phyloP scores from a whole-genome alignment of 2,113 vertebrate species.

The human region DNA sequence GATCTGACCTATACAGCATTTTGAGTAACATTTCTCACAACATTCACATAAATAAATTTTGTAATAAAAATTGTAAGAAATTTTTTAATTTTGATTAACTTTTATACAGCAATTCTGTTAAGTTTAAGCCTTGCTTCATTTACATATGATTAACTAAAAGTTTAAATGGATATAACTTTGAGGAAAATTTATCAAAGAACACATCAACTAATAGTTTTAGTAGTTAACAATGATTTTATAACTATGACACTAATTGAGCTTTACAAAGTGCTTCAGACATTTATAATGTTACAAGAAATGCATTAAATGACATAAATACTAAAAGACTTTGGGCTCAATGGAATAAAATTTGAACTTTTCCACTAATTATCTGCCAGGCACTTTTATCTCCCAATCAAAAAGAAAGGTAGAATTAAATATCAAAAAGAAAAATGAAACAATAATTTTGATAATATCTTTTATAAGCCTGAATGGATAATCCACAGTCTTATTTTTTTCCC shows the following conservation, averaged over 20 bases:
- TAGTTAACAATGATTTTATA: constrained; percentile 54
- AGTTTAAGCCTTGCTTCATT: constrained; percentile 16
- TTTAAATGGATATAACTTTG: constrained; percentile 46
- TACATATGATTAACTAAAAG: background rate
- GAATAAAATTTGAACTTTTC: background rate
- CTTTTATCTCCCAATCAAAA: background rate
- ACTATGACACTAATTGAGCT: constrained; percentile 58
- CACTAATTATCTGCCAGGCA: background rate
- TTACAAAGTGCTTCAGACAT: constrained; percentile 38
- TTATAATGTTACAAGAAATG: constrained; percentile 45
- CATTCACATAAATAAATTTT: background rate
- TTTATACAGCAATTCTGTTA: background rate
- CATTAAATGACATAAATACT: constrained; percentile 29
- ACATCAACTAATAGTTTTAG: constrained; percentile 23
- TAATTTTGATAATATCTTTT: background rate
- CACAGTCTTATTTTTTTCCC: background rate
- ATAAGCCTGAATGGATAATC: background rate
- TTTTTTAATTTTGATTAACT: constrained; percentile 13
- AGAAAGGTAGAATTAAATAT: background rate
- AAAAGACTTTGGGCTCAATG: background rate
- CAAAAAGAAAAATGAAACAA: constrained; percentile 18
- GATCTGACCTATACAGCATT: background rate
- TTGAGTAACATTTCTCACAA: background rate
- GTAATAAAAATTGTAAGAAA: background rate
- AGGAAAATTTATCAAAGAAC: constrained; percentile 45